Base-by-base conservation (phyloP, 2,113 vertebrate genomes). In the Ancistrus triradiatus region DNA sequence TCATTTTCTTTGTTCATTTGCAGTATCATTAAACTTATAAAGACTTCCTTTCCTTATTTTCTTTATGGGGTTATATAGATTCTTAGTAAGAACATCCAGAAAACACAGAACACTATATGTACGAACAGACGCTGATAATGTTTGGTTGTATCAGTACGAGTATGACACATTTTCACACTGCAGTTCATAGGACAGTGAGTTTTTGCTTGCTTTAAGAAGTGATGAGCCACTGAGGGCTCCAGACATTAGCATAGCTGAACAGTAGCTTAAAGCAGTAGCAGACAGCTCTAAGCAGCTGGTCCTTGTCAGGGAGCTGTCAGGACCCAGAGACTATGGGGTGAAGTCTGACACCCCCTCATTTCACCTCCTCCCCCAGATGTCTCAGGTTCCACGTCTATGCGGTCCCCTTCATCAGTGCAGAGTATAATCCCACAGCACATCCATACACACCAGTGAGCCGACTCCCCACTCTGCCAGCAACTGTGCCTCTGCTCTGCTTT, bases 231-330 rank as follows among this genome's bases (percentile, higher is more conserved):
- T 35, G 22, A 53, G 43, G 13, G 33, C 7, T 67, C 68, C 9
- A 55, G 64, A 62, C 59, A 71, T 33, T 42, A 75, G 55, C 42
- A 49, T 28, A 31, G 42, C 4, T 25, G 70, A 63, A 61, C 71
- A 63, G 69, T 73, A 74, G 69, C 69, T 50, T 57, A 47, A 59
- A 44, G 59, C 51, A 68, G 52, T 70, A 66, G 59, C 76, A 22
- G 72, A 68, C 58, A 27, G 59, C 58, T 69, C 55, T 69, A 66
- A 43, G 69, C 80, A 83, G 78, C 79, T 81, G 73, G 70, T 74
- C 35, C 70, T 59, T 77, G 81, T 85, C 83, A 80, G 47, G 69
- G 70, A 59, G 72, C 76, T 81, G 83, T 81, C 83, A 79, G 44
- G 56, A 63, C 25, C 25, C 55, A 74, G 59, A 61, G 69, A 40